Evolutionary conservation across 2,888 invertebrate species (phyloP).

Genomic region (Didymodactylos carnosus): DNA sequence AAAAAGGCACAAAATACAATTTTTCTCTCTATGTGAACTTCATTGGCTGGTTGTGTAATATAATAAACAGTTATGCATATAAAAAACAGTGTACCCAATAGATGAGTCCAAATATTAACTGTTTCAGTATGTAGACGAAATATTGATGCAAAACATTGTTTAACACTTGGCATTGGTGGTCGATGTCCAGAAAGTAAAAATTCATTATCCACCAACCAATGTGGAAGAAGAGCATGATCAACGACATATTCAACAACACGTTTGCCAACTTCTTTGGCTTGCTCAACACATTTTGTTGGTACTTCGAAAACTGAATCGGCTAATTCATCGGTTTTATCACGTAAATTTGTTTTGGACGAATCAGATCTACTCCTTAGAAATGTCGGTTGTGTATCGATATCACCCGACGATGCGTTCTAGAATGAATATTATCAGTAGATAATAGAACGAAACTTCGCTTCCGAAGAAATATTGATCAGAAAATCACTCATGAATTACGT

Average conservation of each 20-base stretch:
- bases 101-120: conserved; percentile 95
- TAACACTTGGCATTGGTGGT: conserved; percentile 81
- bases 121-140: conserved; percentile 97
- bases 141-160: conserved; percentile 87
- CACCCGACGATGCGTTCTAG: not conserved
- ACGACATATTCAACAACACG: conserved; percentile 44
- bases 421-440: too few relatives aligned
- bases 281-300: conserved; percentile 44
- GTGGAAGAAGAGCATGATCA: conserved; percentile 62
- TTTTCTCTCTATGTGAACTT: conserved; percentile 52
- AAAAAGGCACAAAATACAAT: conserved; percentile 80
- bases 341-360: not conserved
- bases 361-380: not conserved
- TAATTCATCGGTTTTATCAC: not conserved
- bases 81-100: conserved; percentile 45
- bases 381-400: not conserved
- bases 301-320: not conserved
- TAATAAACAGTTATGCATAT: conserved; percentile 56
- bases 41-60: conserved; percentile 63
- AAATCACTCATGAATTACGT: too few relatives aligned
- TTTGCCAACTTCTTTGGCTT: conserved; percentile 78
- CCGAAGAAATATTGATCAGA: too few relatives aligned
- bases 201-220: conserved; percentile 95
- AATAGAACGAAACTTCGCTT: too few relatives aligned
- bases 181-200: conserved; percentile 82